phyloP scores from a whole-genome alignment of 1,140 invertebrate species.

The Zaprionus gabonicus region DNA sequence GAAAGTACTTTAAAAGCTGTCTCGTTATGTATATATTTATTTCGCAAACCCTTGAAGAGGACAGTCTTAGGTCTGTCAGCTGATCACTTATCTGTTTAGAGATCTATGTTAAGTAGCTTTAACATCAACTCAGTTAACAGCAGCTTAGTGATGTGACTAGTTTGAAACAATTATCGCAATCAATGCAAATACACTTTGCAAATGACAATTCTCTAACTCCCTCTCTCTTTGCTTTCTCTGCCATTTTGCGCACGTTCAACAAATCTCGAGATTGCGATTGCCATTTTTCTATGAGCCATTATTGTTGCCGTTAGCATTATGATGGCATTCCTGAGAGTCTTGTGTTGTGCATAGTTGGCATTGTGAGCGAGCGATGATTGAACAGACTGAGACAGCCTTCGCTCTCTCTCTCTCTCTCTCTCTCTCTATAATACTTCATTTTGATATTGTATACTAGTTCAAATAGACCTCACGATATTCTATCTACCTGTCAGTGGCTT shows the following conservation, averaged over 20 bases:
- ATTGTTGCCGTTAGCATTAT: not conserved
- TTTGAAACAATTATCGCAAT: not conserved
- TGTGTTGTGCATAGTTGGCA: slow-evolving; percentile 24
- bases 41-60: too few relatives aligned
- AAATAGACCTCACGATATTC: not conserved
- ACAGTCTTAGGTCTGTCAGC: not conserved
- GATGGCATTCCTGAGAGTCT: slow-evolving; percentile 10
- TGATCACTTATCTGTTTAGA: not conserved
- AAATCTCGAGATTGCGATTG: slow-evolving; percentile 17
- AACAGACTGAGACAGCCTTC: not conserved
- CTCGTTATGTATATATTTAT: too few relatives aligned
- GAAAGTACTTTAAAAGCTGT: not conserved
- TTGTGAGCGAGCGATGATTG: slow-evolving; percentile 35
- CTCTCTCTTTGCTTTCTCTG: not conserved
- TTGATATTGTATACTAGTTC: too few relatives aligned
- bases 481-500: not conserved
- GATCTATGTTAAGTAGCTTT: not conserved
- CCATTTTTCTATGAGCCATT: slow-evolving; percentile 24
- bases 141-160: not conserved
- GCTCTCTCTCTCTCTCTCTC: slow-evolving; percentile 1
- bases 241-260: not conserved
- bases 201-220: not conserved
- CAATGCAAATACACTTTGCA: not conserved
- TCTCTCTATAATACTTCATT: not conserved
- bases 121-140: not conserved